Evolutionary conservation across 2,888 invertebrate genomes (phyloP).

Genomic region (Octodonta nipae): DNA sequence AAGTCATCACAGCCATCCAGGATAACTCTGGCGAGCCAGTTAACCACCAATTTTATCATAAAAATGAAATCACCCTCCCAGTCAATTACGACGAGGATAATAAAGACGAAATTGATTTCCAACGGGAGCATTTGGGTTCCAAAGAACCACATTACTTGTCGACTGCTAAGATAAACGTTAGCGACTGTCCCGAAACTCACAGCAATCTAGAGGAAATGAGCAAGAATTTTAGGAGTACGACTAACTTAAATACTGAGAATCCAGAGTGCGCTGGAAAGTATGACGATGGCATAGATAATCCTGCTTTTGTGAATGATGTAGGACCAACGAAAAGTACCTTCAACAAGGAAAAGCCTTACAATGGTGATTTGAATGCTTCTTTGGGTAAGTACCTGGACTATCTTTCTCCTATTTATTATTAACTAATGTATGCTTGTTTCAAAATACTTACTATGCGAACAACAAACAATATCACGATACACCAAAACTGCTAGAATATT

Average conservation of each 20-base stretch:
- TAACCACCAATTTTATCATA: constrained; percentile 30
- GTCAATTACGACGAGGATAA: constrained; percentile 21
- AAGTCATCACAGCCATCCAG: constrained; percentile 22
- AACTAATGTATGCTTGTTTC: no score
- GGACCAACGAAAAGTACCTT: constrained; percentile 34
- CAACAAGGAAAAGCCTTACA: constrained; percentile 29
- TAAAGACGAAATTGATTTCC: constrained; percentile 1
- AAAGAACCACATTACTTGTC: neutral
- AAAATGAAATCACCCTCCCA: constrained; percentile 34
- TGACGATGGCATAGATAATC: constrained; percentile 37
- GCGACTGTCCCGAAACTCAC: constrained; percentile 22
- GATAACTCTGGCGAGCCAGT: constrained; percentile 10
- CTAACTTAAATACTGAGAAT: constrained; percentile 26
- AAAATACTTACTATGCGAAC: no score
- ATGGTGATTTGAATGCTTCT: constrained; percentile 25
- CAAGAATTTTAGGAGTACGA: constrained; percentile 33
- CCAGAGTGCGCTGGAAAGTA: constrained; percentile 20
- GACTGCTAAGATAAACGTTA: neutral
- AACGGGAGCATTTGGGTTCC: no score
- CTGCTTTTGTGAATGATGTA: constrained; percentile 31
- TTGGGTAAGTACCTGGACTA: constrained; percentile 9
- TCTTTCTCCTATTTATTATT: no score
- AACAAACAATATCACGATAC: no score
- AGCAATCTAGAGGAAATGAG: constrained; percentile 32
- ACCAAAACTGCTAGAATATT: no score